Evolutionary conservation across 2,888 invertebrate genomes (phyloP).

Genomic region (Hedya salicella): DNA sequence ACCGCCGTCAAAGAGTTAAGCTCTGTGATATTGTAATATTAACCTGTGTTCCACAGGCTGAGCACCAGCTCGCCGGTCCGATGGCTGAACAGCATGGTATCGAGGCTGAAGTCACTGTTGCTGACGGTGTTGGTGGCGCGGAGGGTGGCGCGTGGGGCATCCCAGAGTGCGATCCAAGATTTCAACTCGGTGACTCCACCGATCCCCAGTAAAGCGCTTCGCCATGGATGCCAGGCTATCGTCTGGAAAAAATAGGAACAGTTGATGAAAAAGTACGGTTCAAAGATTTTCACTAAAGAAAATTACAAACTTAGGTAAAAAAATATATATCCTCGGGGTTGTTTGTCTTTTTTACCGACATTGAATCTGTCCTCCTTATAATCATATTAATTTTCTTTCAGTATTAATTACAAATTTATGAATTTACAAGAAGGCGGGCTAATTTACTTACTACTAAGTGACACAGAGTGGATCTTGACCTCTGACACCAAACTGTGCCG

Average conservation of each 20-base stretch:
- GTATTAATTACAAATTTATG: no score
- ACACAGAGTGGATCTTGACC: no score
- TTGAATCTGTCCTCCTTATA: no score
- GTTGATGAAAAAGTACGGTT: no score
- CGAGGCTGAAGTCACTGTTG: slow-evolving; percentile 59
- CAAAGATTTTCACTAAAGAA: no score
- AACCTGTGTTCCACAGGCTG: slow-evolving; percentile 73
- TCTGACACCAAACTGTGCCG: no score
- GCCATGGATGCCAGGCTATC: slow-evolving; percentile 79
- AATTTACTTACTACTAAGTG: no score
- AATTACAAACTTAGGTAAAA: no score
- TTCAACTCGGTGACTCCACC: slow-evolving; percentile 56
- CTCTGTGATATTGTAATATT: slow-evolving; percentile 39
- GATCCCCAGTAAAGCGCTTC: slow-evolving; percentile 70
- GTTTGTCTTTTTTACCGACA: no score
- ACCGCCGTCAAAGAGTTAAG: slow-evolving; percentile 59
- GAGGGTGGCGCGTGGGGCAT: slow-evolving; percentile 59
- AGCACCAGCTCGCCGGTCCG: slow-evolving; percentile 77
- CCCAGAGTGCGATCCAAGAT: slow-evolving; percentile 65
- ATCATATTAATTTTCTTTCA: no score
- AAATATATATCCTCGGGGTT: no score
- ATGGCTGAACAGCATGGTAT: slow-evolving; percentile 75
- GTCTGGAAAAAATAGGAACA: slow-evolving; percentile 59
- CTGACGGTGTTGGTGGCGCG: slow-evolving; percentile 52
- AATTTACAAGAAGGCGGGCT: no score